Percentiles rank a stretch among this genome's conserved stretches.
Conservation (phyloP, 2,888 invertebrate species). For the Bhutanitis thaidina region DNA sequence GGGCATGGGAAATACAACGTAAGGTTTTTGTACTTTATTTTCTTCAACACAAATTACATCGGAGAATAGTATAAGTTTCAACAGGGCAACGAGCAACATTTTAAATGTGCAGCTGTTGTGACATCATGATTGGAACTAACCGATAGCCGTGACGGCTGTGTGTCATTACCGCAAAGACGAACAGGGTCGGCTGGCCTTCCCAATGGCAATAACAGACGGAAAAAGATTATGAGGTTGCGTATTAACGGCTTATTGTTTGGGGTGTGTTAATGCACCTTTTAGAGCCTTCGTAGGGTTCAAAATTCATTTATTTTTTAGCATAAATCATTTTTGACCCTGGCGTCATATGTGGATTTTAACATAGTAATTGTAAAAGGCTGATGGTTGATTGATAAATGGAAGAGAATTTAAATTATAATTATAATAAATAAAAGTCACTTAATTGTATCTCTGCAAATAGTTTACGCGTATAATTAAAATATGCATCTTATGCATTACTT, state of each 20-base stretch:
- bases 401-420: too few species aligned
- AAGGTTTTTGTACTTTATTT: conserved; percentile 36
- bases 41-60: conserved; percentile 34
- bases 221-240: conserved; percentile 23
- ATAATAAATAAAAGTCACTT: too few species aligned
- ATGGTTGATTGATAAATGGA: too few species aligned
- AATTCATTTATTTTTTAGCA: too few species aligned
- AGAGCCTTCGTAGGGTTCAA: too few species aligned
- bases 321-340: too few species aligned
- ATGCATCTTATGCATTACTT: too few species aligned
- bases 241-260: conserved; percentile 57
- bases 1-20: conserved; percentile 53
- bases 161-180: conserved; percentile 47
- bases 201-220: conserved; percentile 57
- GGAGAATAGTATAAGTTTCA: conserved; percentile 34
- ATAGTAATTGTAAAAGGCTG: too few species aligned
- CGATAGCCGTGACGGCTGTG: conserved; percentile 47
- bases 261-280: conserved; percentile 5
- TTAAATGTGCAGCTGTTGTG: conserved; percentile 59
- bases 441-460: too few species aligned
- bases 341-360: too few species aligned
- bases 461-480: too few species aligned
- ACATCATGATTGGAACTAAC: conserved; percentile 68
- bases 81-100: conserved; percentile 55
- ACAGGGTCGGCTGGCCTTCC: conserved; percentile 52